A percentile compares a stretch with the other conserved stretches of the same genome.
Evolutionary conservation across 2,113 vertebrate species (phyloP).

Genomic region (Lucifuga dentata): DNA sequence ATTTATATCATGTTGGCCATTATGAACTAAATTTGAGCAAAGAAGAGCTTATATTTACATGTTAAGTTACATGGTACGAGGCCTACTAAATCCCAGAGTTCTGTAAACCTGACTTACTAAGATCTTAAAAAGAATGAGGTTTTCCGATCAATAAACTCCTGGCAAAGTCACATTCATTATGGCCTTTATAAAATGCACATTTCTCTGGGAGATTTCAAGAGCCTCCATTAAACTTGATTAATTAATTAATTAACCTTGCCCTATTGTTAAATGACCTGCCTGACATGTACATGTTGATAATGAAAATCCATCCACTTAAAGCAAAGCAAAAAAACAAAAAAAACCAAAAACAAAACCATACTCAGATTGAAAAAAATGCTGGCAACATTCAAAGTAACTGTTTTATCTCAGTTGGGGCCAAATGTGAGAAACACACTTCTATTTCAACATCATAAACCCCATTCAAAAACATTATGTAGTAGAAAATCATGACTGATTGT

Average conservation of each 20-base stretch:
- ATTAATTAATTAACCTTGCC: slow-evolving; percentile 74
- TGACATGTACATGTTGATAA: slow-evolving; percentile 62
- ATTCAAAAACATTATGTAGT: neutral
- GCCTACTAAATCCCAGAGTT: neutral
- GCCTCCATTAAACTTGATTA: slow-evolving; percentile 72
- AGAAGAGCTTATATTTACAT: neutral
- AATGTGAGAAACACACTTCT: slow-evolving; percentile 30
- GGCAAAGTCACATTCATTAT: slow-evolving; percentile 68
- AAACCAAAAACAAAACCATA: too few relatives aligned
- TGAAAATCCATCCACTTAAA: slow-evolving; percentile 59
- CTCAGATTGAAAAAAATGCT: slow-evolving; percentile 25
- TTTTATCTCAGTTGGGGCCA: slow-evolving; percentile 14
- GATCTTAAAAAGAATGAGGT: slow-evolving; percentile 58
- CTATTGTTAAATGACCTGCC: slow-evolving; percentile 65
- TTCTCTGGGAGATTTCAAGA: slow-evolving; percentile 62
- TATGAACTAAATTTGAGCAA: too few relatives aligned
- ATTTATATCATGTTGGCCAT: too few relatives aligned
- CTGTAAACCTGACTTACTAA: slow-evolving; percentile 28
- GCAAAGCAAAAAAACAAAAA: slow-evolving; percentile 39
- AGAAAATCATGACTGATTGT: too few relatives aligned
- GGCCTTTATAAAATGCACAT: slow-evolving; percentile 67
- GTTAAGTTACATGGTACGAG: neutral
- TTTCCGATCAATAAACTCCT: slow-evolving; percentile 71
- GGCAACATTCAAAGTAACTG: slow-evolving; percentile 47
- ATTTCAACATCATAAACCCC: slow-evolving; percentile 12